phyloP scores from a whole-genome alignment of 2,888 invertebrate genomes.

The Branchellion lobata region DNA sequence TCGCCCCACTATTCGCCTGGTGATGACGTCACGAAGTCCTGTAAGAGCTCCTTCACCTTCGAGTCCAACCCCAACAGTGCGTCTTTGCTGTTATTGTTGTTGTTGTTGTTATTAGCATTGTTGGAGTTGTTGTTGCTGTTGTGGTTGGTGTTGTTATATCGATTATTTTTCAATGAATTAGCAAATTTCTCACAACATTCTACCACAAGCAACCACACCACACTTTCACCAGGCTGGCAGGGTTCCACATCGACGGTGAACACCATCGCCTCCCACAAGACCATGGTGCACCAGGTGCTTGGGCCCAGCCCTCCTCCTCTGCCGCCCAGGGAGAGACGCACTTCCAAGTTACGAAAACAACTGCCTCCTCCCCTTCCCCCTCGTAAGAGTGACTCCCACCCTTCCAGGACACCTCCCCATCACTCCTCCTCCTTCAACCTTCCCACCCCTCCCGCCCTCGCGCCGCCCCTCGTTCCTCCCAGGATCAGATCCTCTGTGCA shows the following conservation, averaged over 20 bases:
- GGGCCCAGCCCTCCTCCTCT: constrained; percentile 28
- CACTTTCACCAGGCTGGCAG: not conserved
- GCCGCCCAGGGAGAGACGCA: constrained; percentile 21
- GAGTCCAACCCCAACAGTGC: not conserved
- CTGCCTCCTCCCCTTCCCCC: constrained; percentile 32
- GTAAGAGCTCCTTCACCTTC: not conserved
- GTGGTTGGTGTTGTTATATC: too few species aligned
- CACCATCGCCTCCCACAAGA: not conserved
- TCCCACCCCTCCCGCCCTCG: not conserved
- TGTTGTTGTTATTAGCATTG: not conserved
- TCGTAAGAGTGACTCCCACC: constrained; percentile 10
- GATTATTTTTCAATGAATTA: too few species aligned
- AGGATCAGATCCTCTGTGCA: not conserved
- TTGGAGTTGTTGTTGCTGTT: not conserved
- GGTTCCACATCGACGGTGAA: not conserved
- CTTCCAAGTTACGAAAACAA: not conserved
- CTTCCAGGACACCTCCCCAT: not conserved
- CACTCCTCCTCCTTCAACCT: not conserved
- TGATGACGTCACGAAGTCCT: not conserved
- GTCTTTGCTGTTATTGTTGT: not conserved
- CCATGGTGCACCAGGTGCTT: not conserved
- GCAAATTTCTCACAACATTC: constrained; percentile 14
- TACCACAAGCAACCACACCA: not conserved
- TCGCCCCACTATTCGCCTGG: constrained; percentile 22
- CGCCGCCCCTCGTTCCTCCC: not conserved